Conservation (phyloP, 2,113 vertebrate genomes). For the Leiothrix lutea region DNA sequence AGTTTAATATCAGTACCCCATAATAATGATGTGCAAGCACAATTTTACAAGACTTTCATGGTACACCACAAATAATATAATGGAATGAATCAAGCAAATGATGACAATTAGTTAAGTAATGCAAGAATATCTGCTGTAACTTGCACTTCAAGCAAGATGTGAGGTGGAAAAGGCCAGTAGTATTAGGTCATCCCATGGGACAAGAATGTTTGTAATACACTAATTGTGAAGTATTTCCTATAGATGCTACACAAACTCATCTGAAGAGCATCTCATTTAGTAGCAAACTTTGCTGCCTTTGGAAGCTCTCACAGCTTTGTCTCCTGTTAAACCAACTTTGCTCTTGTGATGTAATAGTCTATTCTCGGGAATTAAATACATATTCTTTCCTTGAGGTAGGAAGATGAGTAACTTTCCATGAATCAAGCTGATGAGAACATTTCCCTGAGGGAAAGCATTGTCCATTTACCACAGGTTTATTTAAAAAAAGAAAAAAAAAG, state of each 20-base stretch:
- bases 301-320: neutral
- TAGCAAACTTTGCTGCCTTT: neutral
- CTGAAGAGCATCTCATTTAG: neutral
- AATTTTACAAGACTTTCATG: conserved; percentile 6
- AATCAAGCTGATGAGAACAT: conserved; percentile 23
- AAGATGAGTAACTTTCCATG: conserved; percentile 29
- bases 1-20: neutral
- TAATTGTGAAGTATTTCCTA: neutral
- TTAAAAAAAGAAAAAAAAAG: neutral
- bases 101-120: conserved; percentile 17
- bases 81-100: conserved; percentile 20
- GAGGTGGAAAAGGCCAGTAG: neutral
- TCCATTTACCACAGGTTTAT: neutral
- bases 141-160: neutral
- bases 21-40: neutral
- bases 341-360: neutral
- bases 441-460: neutral
- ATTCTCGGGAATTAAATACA: neutral
- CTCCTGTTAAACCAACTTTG: neutral
- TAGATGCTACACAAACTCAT: neutral
- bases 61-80: neutral
- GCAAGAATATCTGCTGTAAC: conserved; percentile 13
- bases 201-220: neutral
- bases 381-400: neutral
- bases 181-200: neutral